Conservation (phyloP, 2,113 vertebrate species). For the Penelope pileata region DNA sequence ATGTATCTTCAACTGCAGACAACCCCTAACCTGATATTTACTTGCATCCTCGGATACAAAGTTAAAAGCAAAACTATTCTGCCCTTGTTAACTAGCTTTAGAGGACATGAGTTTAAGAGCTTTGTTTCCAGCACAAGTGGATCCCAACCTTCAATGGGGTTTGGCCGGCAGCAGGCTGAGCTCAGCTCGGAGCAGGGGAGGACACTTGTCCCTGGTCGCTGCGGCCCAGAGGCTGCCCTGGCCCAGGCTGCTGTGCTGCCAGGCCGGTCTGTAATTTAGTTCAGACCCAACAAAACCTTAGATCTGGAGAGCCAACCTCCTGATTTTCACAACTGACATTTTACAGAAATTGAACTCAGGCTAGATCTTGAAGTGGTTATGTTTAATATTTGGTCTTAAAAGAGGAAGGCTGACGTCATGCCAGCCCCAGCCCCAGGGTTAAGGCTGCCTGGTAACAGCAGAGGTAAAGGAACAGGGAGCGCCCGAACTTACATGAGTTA, state of each 20-base stretch:
- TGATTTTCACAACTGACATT: background rate
- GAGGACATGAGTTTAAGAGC: background rate
- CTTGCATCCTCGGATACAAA: background rate
- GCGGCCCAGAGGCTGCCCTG: too few species aligned
- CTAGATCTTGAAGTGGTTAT: background rate
- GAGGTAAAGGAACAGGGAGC: background rate
- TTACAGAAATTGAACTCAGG: background rate
- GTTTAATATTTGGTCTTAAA: background rate
- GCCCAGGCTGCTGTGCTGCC: fast-evolving
- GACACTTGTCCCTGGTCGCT: too few species aligned
- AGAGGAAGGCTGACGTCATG: background rate
- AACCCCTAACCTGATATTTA: background rate
- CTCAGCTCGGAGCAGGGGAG: too few species aligned
- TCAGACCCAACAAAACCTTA: background rate
- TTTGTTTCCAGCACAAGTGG: background rate
- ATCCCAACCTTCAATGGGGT: too few species aligned
- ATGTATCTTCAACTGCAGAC: background rate
- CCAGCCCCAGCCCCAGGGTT: background rate
- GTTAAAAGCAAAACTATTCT: background rate
- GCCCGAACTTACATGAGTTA: fast-evolving
- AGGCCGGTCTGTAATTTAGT: background rate
- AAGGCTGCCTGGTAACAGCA: background rate
- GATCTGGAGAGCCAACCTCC: background rate
- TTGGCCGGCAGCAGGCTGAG: too few species aligned
- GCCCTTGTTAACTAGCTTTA: background rate